Evolutionary conservation across 2,113 vertebrate species (phyloP).

Genomic region (Diphyllodes magnificus): DNA sequence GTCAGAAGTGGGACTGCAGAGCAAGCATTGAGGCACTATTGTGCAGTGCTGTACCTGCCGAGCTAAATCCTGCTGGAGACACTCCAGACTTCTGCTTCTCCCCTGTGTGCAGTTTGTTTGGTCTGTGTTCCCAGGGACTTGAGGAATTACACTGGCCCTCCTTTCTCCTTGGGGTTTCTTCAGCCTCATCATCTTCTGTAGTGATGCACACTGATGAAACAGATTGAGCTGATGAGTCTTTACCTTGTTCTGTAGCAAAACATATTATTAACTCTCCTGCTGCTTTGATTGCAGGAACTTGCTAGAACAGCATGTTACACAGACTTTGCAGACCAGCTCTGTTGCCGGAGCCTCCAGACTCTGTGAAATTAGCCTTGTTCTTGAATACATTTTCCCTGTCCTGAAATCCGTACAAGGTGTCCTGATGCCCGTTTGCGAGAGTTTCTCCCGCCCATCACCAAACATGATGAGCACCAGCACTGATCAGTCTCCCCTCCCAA

Average conservation of each 20-base stretch:
- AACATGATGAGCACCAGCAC: not conserved
- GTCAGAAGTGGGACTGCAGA: not conserved
- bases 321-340: not conserved
- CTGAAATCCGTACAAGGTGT: not conserved
- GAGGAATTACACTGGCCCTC: not conserved
- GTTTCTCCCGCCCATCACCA: not conserved
- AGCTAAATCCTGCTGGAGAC: not conserved
- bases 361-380: not conserved
- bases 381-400: not conserved
- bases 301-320: not conserved
- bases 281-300: not conserved
- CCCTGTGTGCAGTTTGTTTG: not conserved
- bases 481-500: not conserved
- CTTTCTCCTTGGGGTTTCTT: not conserved
- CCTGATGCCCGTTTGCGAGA: not conserved
- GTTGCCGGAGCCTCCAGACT: not conserved
- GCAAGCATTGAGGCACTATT: accelerated
- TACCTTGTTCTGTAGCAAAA: not conserved
- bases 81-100: not conserved
- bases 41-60: not conserved
- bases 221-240: not conserved
- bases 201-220: not conserved
- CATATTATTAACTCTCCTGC: not conserved
- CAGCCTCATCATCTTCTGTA: not conserved
- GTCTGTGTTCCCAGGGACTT: not conserved